Conservation (phyloP, 2,797 vertebrate genomes). For the Apodemus agrarius region DNA sequence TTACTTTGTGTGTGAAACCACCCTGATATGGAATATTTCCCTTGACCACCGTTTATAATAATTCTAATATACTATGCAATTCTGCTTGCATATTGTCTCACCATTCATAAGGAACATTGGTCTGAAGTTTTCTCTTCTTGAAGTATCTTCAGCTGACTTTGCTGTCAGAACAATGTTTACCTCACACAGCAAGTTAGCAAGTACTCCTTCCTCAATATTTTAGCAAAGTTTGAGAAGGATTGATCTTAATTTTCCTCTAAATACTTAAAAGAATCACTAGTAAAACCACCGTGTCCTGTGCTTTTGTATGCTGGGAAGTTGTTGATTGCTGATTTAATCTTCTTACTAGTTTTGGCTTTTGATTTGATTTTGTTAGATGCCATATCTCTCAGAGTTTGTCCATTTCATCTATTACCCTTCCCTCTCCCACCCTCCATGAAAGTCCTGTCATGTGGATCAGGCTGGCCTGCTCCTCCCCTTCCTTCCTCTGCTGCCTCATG, state of each 20-base stretch:
- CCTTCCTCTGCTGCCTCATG: not conserved
- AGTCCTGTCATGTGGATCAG: not conserved
- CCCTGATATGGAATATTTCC: not conserved
- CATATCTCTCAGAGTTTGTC: not conserved
- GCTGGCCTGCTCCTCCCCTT: not conserved
- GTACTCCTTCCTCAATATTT: not conserved
- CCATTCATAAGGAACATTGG: not conserved
- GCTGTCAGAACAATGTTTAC: not conserved
- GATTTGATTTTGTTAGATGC: not conserved
- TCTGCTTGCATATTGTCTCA: not conserved
- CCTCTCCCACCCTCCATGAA: not conserved
- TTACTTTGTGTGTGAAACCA: not conserved
- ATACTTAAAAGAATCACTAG: not conserved
- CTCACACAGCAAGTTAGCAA: not conserved
- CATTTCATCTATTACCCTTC: not conserved
- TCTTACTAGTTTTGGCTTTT: not conserved
- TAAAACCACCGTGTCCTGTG: not conserved
- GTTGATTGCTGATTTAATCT: not conserved
- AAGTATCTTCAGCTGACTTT: not conserved
- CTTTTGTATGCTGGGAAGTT: not conserved
- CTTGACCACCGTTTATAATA: not conserved
- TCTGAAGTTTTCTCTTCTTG: not conserved
- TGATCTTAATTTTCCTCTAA: not conserved
- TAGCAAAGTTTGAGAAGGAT: not conserved
- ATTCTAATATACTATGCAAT: not conserved